Conservation (phyloP, 2,888 invertebrate genomes). For the Acholoe squamosa region DNA sequence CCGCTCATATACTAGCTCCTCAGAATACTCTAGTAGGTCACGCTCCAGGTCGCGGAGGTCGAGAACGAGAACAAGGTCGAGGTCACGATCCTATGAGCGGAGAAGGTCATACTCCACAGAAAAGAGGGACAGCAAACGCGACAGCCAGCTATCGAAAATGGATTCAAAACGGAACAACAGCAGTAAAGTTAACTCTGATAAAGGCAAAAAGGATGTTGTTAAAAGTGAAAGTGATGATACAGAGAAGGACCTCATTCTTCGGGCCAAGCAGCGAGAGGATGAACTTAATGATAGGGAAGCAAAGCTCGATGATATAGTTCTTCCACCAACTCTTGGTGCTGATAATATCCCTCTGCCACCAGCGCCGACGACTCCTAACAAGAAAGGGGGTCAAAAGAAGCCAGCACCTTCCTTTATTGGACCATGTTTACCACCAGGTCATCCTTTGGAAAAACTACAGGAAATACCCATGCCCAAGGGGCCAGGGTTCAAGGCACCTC, state of each 20-base stretch:
- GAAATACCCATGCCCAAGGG: slow-evolving; percentile 68
- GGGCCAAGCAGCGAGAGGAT: slow-evolving; percentile 52
- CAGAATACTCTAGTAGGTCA: slow-evolving; percentile 59
- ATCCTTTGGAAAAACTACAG: slow-evolving; percentile 64
- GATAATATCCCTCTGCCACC: slow-evolving; percentile 68
- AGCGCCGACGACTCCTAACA: not conserved
- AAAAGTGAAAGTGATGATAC: not conserved
- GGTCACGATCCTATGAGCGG: slow-evolving; percentile 62
- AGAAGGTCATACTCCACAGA: slow-evolving; percentile 54
- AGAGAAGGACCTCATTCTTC: not conserved
- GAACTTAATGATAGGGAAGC: slow-evolving; percentile 51
- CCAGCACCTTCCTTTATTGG: slow-evolving; percentile 66
- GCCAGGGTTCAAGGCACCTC: slow-evolving; percentile 67
- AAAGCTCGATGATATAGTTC: slow-evolving; percentile 45
- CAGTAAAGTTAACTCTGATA: slow-evolving; percentile 19
- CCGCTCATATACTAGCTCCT: slow-evolving; percentile 63
- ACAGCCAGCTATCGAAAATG: not conserved
- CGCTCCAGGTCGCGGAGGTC: slow-evolving; percentile 58
- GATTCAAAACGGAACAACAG: slow-evolving; percentile 4
- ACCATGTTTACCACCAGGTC: slow-evolving; percentile 67
- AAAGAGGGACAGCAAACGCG: slow-evolving; percentile 42
- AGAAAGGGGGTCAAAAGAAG: not conserved
- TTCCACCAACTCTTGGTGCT: slow-evolving; percentile 38
- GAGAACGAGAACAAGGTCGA: slow-evolving; percentile 62
- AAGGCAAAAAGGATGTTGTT: not conserved